These are phyloP conservation scores for Chironomus tentans DNA, from an alignment of 2,888 invertebrate genomes.

Conservation along the genomic window DNA sequence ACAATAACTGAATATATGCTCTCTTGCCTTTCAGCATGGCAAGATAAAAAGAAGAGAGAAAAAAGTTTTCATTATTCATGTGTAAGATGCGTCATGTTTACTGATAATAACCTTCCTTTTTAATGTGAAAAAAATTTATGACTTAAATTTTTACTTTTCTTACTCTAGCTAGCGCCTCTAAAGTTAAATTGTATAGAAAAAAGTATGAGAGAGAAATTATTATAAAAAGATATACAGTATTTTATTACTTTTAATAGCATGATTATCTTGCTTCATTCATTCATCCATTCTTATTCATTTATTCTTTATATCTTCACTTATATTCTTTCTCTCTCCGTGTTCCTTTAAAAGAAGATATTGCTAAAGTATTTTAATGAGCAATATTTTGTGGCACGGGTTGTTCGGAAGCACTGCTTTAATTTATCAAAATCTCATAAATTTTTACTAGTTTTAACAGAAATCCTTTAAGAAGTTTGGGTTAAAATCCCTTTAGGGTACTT, in stretches of 20 bases:
- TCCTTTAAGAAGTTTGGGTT: too few relatives aligned
- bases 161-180: neutral
- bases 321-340: neutral
- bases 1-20: too few relatives aligned
- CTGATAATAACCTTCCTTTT: neutral
- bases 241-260: neutral
- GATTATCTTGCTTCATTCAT: neutral
- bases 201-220: neutral
- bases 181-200: neutral
- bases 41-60: neutral
- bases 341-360: neutral
- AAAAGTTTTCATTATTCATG: slow-evolving; percentile 1
- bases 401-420: too few relatives aligned
- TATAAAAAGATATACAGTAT: neutral
- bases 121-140: neutral
- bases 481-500: too few relatives aligned
- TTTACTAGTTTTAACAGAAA: too few relatives aligned
- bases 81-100: slow-evolving; percentile 1
- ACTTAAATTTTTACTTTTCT: neutral
- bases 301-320: neutral
- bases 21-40: neutral
- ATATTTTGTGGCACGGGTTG: too few relatives aligned
- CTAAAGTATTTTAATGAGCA: neutral
- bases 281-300: neutral
- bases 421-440: too few relatives aligned